A percentile compares a stretch with the other conserved stretches of the same genome.
phyloP scores from a whole-genome alignment of 2,113 vertebrate genomes.

The Anarhynchus alexandrinus region DNA sequence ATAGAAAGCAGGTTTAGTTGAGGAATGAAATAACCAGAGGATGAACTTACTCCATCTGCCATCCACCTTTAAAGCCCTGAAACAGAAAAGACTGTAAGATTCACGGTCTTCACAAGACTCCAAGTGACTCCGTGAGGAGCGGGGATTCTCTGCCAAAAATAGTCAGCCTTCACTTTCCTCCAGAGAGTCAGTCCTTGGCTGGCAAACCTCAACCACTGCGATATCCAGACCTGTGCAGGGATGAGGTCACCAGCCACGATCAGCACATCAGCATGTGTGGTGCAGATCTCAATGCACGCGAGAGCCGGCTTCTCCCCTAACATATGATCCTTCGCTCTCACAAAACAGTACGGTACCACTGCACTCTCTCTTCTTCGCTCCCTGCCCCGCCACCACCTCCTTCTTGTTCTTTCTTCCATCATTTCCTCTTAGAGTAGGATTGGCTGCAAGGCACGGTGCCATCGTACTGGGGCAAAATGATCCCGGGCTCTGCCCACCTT shows the following conservation, averaged over 20 bases:
- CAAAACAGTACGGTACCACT: not conserved
- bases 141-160: not conserved
- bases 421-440: not conserved
- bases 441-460: not conserved
- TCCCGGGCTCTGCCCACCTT: not conserved
- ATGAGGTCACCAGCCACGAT: conserved; percentile 12
- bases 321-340: not conserved
- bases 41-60: conserved; percentile 15
- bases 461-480: not conserved
- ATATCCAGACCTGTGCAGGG: not conserved
- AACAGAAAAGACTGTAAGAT: not conserved
- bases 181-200: not conserved
- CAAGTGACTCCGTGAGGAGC: not conserved
- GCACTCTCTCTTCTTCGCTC: not conserved
- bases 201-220: not conserved
- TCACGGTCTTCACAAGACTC: not conserved
- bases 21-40: not conserved
- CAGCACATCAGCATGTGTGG: not conserved
- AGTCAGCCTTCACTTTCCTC: not conserved
- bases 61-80: not conserved
- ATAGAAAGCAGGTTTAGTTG: conserved; percentile 12
- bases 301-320: not conserved
- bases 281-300: not conserved
- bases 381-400: too few species aligned
- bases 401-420: not conserved